Base-by-base conservation (phyloP, 1,140 invertebrate species). In the Cheumatopsyche charites region DNA sequence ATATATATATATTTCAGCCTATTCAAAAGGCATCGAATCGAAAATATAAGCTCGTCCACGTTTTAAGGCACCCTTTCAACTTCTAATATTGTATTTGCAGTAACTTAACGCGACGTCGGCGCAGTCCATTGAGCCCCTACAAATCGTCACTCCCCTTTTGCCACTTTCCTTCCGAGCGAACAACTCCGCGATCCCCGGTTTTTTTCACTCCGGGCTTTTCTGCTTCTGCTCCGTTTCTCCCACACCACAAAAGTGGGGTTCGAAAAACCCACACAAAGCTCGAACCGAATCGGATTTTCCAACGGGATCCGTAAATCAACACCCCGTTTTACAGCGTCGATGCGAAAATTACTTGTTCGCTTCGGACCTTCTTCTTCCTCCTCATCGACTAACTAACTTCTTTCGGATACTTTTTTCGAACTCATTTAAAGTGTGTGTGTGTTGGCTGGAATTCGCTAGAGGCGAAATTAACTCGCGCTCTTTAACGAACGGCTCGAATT, bases 341-440 rank as follows among this genome's bases (percentile, higher is more conserved):
- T n/a, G n/a, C n/a, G 62, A 63, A 42, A 63, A 63, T 63, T 63
- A 42, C 62, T 63, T 23, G 62, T 63, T 42, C n/a, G 62, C 13
- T 25, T 58, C 23, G 1, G 17, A 25, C 19, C 12, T 12, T 19
- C 17, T 13, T 17, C 15, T 19, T 19, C 47, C 47, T 52, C 19
- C 19, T 52, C 47, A 19, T 52, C 1, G 15, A 23, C 9, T 58
- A 13, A 7, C 21, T 58, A 7, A 21, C 21, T 58, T 58, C 21
- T 55, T 17, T 55, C 21, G 11, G 11, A 1, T 58, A 23, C 55
- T 58, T 23, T 25, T 19, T 13, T 23, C 21, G 12, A 58, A 58
- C 55, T 7, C 55, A 9, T 36, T 36, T 23, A 58, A 58, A 26
- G 17, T 58, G 55, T 13, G 17, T 58, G 55, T 13, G 23, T 12